A percentile compares a stretch with the other conserved stretches of the same genome.
Evolutionary conservation across 2,797 vertebrate genomes (phyloP).

Genomic region (Bovichtus variegatus): DNA sequence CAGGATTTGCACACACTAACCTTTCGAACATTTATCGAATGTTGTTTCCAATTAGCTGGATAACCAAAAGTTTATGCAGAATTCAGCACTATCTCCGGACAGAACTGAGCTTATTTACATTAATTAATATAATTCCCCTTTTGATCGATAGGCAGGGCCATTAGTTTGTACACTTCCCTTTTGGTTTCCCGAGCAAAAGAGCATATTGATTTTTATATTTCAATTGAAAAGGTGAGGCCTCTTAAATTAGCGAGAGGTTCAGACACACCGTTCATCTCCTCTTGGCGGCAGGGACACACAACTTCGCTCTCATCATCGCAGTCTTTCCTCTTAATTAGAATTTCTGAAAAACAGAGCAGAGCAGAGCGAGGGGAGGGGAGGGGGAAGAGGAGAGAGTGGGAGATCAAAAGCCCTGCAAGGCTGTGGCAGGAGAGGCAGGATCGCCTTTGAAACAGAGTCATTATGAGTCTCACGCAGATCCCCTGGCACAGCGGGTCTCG

Average conservation of each 20-base stretch:
- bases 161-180: slow-evolving; percentile 63
- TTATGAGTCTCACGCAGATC: slow-evolving; percentile 72
- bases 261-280: slow-evolving; percentile 43
- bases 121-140: slow-evolving; percentile 76
- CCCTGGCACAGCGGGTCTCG: slow-evolving; percentile 47
- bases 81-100: slow-evolving; percentile 49
- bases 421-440: slow-evolving; percentile 65
- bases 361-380: not conserved
- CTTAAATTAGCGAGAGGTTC: slow-evolving; percentile 68
- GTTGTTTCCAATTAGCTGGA: slow-evolving; percentile 63
- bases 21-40: slow-evolving; percentile 53
- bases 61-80: slow-evolving; percentile 65
- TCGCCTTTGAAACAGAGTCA: slow-evolving; percentile 79
- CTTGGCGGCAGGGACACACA: not conserved
- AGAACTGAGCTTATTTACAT: slow-evolving; percentile 69
- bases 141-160: slow-evolving; percentile 74
- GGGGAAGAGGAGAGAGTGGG: slow-evolving; percentile 3
- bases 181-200: slow-evolving; percentile 47
- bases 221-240: slow-evolving; percentile 77
- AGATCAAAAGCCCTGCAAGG: slow-evolving; percentile 77
- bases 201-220: slow-evolving; percentile 78
- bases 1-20: slow-evolving; percentile 56
- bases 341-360: slow-evolving; percentile 56
- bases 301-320: slow-evolving; percentile 57
- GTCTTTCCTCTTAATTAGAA: slow-evolving; percentile 75